Evolutionary conservation across 2,113 vertebrate genomes (phyloP).

Genomic region (Scortum barcoo): DNA sequence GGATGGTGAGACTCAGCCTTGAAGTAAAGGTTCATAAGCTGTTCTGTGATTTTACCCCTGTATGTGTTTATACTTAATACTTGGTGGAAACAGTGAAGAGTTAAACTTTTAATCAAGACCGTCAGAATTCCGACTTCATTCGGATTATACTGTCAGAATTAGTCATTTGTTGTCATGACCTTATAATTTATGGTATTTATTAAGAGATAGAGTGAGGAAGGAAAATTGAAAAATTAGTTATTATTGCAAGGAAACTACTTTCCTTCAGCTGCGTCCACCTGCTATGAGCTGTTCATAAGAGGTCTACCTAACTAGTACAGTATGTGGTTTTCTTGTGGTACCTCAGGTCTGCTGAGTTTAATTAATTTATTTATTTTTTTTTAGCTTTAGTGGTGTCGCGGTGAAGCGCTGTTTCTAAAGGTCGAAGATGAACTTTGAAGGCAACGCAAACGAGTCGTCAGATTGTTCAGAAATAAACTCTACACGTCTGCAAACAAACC

Average conservation of each 20-base stretch:
- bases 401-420: background rate
- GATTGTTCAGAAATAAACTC: background rate
- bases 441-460: background rate
- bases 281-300: background rate
- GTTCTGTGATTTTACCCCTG: too few relatives aligned
- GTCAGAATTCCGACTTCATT: background rate
- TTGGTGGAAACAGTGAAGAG: background rate
- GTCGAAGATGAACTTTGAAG: background rate
- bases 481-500: background rate
- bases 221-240: background rate
- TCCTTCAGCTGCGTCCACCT: background rate
- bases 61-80: too few relatives aligned
- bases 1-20: background rate
- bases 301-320: background rate
- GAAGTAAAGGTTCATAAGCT: background rate
- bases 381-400: background rate
- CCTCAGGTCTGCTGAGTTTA: too few relatives aligned
- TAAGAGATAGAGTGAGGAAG: background rate
- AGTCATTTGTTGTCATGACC: background rate
- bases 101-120: background rate
- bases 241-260: background rate
- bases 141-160: background rate
- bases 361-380: too few relatives aligned
- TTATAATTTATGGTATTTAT: background rate
- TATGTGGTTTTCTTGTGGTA: conserved; percentile 11